Evolutionary conservation across 2,113 vertebrate species (phyloP).

Genomic region (Tyto alba): DNA sequence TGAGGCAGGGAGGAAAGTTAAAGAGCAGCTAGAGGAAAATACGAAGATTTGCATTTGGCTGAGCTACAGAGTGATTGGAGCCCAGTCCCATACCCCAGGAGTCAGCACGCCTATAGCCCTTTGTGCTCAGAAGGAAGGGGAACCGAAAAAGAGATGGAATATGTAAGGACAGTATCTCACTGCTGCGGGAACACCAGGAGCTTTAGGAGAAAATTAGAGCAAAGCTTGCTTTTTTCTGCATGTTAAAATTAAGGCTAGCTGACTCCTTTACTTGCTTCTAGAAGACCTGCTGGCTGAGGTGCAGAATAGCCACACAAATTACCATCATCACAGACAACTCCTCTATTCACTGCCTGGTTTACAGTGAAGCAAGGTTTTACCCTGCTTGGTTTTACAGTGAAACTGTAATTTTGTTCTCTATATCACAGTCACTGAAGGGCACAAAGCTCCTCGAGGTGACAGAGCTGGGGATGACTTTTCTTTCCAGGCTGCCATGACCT

Average conservation of each 20-base stretch:
- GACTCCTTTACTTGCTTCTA: neutral
- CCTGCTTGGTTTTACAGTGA: neutral
- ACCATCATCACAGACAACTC: neutral
- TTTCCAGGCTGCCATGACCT: neutral
- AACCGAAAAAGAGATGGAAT: neutral
- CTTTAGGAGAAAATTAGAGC: neutral
- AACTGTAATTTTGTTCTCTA: neutral
- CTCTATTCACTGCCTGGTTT: neutral
- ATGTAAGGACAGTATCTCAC: neutral
- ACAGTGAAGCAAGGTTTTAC: neutral
- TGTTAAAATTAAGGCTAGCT: neutral
- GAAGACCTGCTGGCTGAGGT: fast-evolving
- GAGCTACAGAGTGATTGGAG: neutral
- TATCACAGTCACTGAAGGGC: neutral
- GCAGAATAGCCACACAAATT: neutral
- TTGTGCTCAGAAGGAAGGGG: neutral
- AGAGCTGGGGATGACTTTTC: neutral
- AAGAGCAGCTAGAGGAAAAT: neutral
- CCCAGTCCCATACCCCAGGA: neutral
- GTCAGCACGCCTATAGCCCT: fast-evolving
- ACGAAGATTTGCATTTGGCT: neutral
- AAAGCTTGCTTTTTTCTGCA: neutral
- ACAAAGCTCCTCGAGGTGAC: neutral
- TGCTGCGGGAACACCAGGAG: fast-evolving
- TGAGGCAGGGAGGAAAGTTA: neutral